These are phyloP conservation scores for Limanda limanda DNA, from an alignment of 2,113 vertebrate genomes.

Conservation along the genomic window DNA sequence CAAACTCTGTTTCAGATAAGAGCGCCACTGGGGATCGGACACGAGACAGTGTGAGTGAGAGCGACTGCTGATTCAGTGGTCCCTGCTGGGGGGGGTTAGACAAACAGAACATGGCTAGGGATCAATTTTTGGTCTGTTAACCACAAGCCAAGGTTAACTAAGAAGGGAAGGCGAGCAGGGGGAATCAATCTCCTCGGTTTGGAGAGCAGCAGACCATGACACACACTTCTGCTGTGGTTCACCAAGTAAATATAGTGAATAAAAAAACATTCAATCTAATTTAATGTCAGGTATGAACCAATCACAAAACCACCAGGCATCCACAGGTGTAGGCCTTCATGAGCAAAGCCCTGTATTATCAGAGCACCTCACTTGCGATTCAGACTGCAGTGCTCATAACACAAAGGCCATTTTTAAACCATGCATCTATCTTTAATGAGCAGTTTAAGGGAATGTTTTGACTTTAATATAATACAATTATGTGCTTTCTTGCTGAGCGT, in stretches of 20 bases:
- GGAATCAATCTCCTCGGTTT: constrained; percentile 61
- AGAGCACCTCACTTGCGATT: not conserved
- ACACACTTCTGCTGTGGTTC: constrained; percentile 30
- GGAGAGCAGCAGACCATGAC: constrained; percentile 51
- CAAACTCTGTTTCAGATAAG: constrained; percentile 30
- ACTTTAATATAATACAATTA: not conserved
- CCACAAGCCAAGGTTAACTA: constrained; percentile 57
- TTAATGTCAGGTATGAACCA: constrained; percentile 3
- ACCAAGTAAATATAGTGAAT: not conserved
- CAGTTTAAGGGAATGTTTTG: not conserved
- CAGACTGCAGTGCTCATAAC: not conserved
- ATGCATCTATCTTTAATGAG: not conserved
- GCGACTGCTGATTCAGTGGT: constrained; percentile 47
- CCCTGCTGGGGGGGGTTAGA: constrained; percentile 25
- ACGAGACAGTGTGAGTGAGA: constrained; percentile 19
- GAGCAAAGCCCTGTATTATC: not conserved
- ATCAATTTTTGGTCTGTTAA: constrained; percentile 68
- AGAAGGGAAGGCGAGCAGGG: constrained; percentile 36
- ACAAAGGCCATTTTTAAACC: not conserved
- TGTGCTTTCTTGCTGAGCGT: not conserved
- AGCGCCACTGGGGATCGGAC: not conserved
- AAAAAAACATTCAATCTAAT: not conserved
- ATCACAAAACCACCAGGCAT: not conserved
- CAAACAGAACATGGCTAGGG: constrained; percentile 56
- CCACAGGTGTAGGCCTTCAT: not conserved